Base-by-base conservation (phyloP, 2,113 vertebrate species). In the Herpailurus yagouaroundi region DNA sequence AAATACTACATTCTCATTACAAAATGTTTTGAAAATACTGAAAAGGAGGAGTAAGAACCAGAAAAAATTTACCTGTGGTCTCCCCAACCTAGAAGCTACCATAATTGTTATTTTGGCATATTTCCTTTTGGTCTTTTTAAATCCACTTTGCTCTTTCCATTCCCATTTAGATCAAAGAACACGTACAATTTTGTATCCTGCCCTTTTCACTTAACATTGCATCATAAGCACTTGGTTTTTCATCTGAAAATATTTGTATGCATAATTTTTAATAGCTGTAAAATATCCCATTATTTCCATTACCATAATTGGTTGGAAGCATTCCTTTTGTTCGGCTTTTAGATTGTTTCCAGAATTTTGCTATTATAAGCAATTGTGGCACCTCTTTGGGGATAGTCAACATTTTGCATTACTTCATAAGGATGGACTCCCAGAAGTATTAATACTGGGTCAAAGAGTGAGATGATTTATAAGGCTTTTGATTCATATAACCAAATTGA, bases 21-120 rank as follows among this genome's bases (percentile, higher is more conserved):
- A 74, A 87, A 92, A 71, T 91, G 25, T 79, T 86, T 95, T 69
- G 50, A 68, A 95, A 91, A 4, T 38, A 79, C 31, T 69, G 60
- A 91, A 57, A 86, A 86, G 48, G 36, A 57, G 76, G 36, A 57
- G 76, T 69, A 86, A 71, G 50, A 71, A 80, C 63, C 63, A 76
- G 90, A 63, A 95, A 50, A 91, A 48, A 66, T n/a, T 76, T 9
- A 33, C 50, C 23, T 77, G 38, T 0, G 16, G 16, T 64, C 16
- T 89, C 29, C 63, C 77, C n/a, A 84, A 63, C 50, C 16, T 79
- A 52, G 68, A 92, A 36, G 31, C 3, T 79, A 84, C 38, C 48
- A 31, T 27, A 92, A 7, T 41, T 89, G 41, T 52, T 89, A 29
- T 52, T 71, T 76, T 79, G 38, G 3, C 7, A 41, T 5, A 41